These are phyloP conservation scores for Nomada fabriciana DNA, from an alignment of 2,888 invertebrate species.

Conservation along the genomic window DNA sequence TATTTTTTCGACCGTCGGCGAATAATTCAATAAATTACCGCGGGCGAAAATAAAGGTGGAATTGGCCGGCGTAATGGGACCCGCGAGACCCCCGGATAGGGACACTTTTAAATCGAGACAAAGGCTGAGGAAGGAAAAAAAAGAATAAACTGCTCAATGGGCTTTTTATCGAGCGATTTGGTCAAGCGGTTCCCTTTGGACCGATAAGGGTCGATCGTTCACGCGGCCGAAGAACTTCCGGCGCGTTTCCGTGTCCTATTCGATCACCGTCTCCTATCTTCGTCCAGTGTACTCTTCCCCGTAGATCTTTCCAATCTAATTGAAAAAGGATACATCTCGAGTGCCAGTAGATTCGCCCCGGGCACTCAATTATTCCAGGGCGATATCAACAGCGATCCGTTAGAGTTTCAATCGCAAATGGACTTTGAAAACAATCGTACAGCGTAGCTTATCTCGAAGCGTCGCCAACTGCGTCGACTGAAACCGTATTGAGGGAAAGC, in stretches of 20 bases:
- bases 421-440: too few species aligned
- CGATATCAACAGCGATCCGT: neutral
- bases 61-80: constrained; percentile 71
- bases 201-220: constrained; percentile 78
- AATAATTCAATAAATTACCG: constrained; percentile 54
- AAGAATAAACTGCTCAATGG: constrained; percentile 75
- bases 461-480: too few species aligned
- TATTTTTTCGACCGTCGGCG: neutral
- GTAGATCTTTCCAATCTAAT: constrained; percentile 76
- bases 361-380: constrained; percentile 16
- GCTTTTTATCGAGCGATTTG: constrained; percentile 81
- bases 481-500: neutral
- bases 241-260: constrained; percentile 28
- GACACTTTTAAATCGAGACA: constrained; percentile 76
- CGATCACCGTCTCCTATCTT: constrained; percentile 44
- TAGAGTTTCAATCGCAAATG: neutral
- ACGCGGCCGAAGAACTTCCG: constrained; percentile 52
- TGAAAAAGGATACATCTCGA: constrained; percentile 72
- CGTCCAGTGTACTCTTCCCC: constrained; percentile 15
- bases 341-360: constrained; percentile 11
- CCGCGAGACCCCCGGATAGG: constrained; percentile 61
- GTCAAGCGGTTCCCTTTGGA: constrained; percentile 80
- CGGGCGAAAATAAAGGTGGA: constrained; percentile 54
- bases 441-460: too few species aligned
- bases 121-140: constrained; percentile 58